Evolutionary conservation across 2,113 vertebrate species (phyloP), one percentile per base, ranked within the genome.

Genomic region (Phylloscopus whistleri): DNA sequence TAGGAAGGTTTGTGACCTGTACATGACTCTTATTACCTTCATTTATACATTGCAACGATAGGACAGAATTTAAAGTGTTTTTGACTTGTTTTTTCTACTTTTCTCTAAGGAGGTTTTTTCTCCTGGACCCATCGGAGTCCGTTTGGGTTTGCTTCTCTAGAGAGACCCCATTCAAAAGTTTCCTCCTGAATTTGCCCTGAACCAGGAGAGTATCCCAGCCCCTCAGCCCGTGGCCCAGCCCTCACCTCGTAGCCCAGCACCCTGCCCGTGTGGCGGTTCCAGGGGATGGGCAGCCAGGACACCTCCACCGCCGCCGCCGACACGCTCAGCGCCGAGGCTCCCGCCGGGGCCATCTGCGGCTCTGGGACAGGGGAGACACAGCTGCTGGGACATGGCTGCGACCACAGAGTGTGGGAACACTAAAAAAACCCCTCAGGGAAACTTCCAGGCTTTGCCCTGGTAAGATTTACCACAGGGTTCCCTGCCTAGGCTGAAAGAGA

Each of bases 211-310:
- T 4, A 28, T 15, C 51, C 51, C 51, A 52, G 16, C 52, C 27
- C 51, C 51, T 53, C 27, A 19, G 8, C 7, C 2, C 6, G 0
- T 21, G 2, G 18, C 44, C 16, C 66, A 52, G 48, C 4, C 16
- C 86, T 93, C 98, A 99, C 99, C 98, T 99, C 98, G 1, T 99
- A 99, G 93, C 98, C 98, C 44, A 98, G 96, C 73, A 99, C 98
- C 90, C 98, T 98, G 75, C 98, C 98, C 5, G 96, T 98, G 96
- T 97, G 98, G 67, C 98, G 96, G 74, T 96, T 98, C 84, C 97
- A 97, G 3, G 97, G 95, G n/a, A 99, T 91, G 39, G 98, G 97
- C 75, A 98, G 97, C 99, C 98, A 99, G 64, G 98, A 98, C 76
- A 99, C 98, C 87, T 99, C 98, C 46, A 99, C 97, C 87, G 98